These are phyloP conservation scores for Crotalus helleri DNA, from an alignment of 2,113 vertebrate genomes.

Conservation along the genomic window DNA sequence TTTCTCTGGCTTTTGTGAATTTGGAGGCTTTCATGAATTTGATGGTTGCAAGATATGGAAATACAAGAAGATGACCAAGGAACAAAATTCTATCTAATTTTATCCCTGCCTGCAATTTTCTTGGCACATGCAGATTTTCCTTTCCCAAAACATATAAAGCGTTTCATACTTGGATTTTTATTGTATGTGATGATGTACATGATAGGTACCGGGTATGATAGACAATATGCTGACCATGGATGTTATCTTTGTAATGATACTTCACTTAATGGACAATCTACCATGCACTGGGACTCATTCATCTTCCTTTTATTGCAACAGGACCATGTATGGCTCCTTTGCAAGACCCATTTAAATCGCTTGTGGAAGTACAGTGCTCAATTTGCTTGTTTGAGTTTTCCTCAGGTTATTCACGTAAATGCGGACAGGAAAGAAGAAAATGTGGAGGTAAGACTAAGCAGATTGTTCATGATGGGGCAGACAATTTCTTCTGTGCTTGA, in stretches of 20 bases:
- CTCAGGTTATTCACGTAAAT: conserved; percentile 9
- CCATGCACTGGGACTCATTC: neutral
- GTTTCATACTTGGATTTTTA: neutral
- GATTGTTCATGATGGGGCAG: neutral
- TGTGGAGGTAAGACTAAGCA: neutral
- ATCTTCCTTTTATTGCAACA: neutral
- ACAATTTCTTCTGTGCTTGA: neutral
- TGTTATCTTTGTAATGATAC: neutral
- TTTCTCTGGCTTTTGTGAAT: neutral
- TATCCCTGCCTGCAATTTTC: neutral
- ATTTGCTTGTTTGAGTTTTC: neutral
- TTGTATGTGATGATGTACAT: neutral
- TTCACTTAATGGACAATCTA: neutral
- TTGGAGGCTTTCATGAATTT: neutral
- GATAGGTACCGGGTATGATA: neutral
- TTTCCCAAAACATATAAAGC: conserved; percentile 1
- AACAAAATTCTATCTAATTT: neutral
- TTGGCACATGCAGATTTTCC: neutral
- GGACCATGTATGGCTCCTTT: neutral
- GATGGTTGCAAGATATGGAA: neutral
- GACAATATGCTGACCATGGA: neutral
- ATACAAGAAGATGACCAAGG: neutral
- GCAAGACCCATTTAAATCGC: neutral
- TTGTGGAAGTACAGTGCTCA: neutral
- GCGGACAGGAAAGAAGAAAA: neutral